Evolutionary conservation across 2,888 invertebrate species (phyloP), one percentile per base, ranked within the genome.

Genomic region (Bhutanitis thaidina): DNA sequence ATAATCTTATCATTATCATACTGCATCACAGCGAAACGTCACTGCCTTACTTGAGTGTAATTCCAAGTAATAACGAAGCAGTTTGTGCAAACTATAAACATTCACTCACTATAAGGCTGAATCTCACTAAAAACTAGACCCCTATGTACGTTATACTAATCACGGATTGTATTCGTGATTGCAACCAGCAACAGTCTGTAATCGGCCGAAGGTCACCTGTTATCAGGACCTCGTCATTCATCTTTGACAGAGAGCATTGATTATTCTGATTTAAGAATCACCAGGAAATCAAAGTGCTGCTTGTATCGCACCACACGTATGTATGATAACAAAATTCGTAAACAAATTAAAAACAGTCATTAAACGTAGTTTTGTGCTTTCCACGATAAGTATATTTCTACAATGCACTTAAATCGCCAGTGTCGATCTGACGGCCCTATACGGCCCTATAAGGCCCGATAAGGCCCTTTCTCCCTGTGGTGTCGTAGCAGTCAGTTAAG

Each of bases 141-240:
- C n/a, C 14, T 15, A 16, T 3, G n/a, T n/a, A 5, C 15, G 12
- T 29, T 29, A 13, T 14, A 27, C 10, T n/a, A 48, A 74, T 66
- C 78, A 78, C 74, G 73, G 54, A 39, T 47, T 55, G 52, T 34
- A 57, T 56, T 52, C 61, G 70, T 75, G 73, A 57, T 57, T 56
- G 53, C 55, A 44, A 48, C 36, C 36, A 57, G 52, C 52, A 14
- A 54, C 50, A 41, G 45, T 43, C 14, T 36, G 36, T 56, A 54
- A 54, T 45, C 43, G 52, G 25, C 32, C 5, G 57, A 64, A 65
- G 64, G 64, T 65, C 66, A 56, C 52, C n/a, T 30, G 37, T 60
- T 67, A 68, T 65, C 69, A 32, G 54, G 55, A 65, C 64, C 62
- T 64, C 58, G 56, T 48, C 38, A 34, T 56, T 55, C 57, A 62